A percentile compares a stretch with the other conserved stretches of the same genome.
These are phyloP conservation scores for Agrilus planipennis DNA, from an alignment of 1,140 invertebrate species.

Conservation along the genomic window DNA sequence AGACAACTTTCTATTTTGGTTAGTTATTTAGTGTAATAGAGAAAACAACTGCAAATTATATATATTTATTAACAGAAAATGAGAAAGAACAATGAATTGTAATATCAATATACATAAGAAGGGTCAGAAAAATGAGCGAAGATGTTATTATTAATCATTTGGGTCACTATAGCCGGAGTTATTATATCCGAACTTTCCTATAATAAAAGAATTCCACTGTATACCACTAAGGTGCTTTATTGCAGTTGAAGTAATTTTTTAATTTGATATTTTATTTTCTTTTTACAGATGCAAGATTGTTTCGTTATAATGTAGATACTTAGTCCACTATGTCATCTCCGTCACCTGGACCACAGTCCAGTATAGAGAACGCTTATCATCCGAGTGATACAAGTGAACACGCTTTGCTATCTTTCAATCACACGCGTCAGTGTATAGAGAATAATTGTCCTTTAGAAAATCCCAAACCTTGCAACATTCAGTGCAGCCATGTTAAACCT, in stretches of 20 bases:
- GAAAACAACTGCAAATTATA: too few relatives aligned
- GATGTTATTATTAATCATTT: too few relatives aligned
- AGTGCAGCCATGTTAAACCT: constrained; percentile 9
- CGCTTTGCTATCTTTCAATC: constrained; percentile 18
- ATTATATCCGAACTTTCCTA: too few relatives aligned
- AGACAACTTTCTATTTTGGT: too few relatives aligned
- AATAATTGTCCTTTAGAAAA: constrained; percentile 14
- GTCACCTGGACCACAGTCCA: constrained; percentile 24
- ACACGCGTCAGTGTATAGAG: constrained; percentile 21
- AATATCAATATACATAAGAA: too few relatives aligned
- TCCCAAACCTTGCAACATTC: constrained; percentile 17
- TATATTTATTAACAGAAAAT: too few relatives aligned
- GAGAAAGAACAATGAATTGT: too few relatives aligned
- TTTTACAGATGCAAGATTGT: neutral
- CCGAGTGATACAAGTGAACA: constrained; percentile 28
- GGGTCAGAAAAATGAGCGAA: too few relatives aligned
- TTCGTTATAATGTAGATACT: constrained; percentile 1
- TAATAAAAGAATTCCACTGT: too few relatives aligned
- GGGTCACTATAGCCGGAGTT: too few relatives aligned
- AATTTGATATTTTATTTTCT: neutral
- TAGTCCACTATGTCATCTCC: constrained; percentile 22
- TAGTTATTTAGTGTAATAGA: too few relatives aligned
- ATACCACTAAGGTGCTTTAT: too few relatives aligned
- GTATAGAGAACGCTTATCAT: constrained; percentile 24
- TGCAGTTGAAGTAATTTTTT: neutral